Evolutionary conservation across 2,113 vertebrate species (phyloP), one percentile per base, ranked within the genome.

Genomic region (Varanus komodoensis): DNA sequence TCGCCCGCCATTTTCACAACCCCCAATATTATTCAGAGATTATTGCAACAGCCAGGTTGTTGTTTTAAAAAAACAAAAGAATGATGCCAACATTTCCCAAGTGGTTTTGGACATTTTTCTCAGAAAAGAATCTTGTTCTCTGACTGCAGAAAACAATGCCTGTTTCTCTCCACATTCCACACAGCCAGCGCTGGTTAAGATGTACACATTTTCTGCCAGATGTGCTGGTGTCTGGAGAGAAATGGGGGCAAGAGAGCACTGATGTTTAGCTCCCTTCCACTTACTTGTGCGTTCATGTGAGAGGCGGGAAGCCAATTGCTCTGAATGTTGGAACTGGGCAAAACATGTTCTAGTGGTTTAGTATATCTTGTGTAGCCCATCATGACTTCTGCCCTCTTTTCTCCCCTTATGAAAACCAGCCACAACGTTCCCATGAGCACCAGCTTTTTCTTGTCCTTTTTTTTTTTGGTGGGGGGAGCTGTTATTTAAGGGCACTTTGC

Each of bases 401-500:
- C 64, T 50, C 4, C 14, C 38, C 75, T 34, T 8, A 48, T 85
- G n/a, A 52, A 85, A 85, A 27, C 48, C 2, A 85, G 21, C 4
- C 23, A 27, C 15, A 17, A n/a, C 27, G 21, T 87, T 87, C 86
- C 71, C 3, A 29, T 4, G 23, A 89, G 27, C 9, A 12, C 57
- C 5, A 12, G 32, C 25, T 21, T 38, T n/a, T 54, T 27, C 52
- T n/a, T 8, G 61, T 77, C 32, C 84, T 57, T 52, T 17, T 17
- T 5, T 27, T 69, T 32, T 6, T 15, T 44, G 38, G 38, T 44
- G 38, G 3, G 38, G 38, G 38, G 38, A 44, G 57, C 75, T 79
- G 75, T 67, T 79, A 48, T 88, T 88, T 71, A 69, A 82, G 50
- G 38, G 44, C 38, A 57, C 64, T 86, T 86, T 85, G 64, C 64